phyloP scores from a whole-genome alignment of 2,113 vertebrate genomes.

The Epinephelus moara region DNA sequence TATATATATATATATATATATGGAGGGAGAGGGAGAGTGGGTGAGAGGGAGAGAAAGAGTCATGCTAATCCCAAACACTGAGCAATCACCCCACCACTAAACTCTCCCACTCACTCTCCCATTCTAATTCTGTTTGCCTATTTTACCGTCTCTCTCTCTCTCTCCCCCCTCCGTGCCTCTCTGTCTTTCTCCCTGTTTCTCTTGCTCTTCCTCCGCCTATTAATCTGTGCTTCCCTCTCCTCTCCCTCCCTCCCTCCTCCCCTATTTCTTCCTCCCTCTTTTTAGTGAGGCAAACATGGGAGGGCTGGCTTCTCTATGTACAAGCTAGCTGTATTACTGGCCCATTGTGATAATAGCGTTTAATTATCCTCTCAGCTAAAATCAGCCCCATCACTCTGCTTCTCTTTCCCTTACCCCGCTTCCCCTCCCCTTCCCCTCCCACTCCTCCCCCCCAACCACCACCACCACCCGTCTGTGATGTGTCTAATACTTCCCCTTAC shows the following conservation, averaged over 20 bases:
- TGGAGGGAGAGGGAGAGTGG: constrained; percentile 30
- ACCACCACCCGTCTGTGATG: constrained; percentile 62
- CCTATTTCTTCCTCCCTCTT: constrained; percentile 64
- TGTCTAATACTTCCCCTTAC: constrained; percentile 65
- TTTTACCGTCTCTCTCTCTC: constrained; percentile 60
- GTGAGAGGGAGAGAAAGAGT: constrained; percentile 58
- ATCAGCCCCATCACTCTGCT: constrained; percentile 81
- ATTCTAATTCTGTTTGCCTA: constrained; percentile 80
- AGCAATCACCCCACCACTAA: constrained; percentile 76
- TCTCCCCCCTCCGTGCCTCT: constrained; percentile 36
- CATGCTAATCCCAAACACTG: constrained; percentile 82
- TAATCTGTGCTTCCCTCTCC: constrained; percentile 74
- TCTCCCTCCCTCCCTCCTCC: constrained; percentile 13
- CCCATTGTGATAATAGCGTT: constrained; percentile 84
- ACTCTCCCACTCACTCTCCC: constrained; percentile 77
- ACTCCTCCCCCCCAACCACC: constrained; percentile 4
- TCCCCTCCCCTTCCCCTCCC: constrained; percentile 13
- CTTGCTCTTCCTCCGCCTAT: constrained; percentile 67
- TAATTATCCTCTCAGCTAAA: constrained; percentile 83
- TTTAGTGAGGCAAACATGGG: constrained; percentile 72
- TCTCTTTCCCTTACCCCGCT: constrained; percentile 47
- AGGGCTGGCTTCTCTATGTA: constrained; percentile 73
- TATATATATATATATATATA: constrained; percentile 9
- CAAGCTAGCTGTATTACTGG: constrained; percentile 77
- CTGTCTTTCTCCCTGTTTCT: constrained; percentile 62